Conservation (phyloP, 1,140 invertebrate species). For the Drosophila fuyamai region DNA sequence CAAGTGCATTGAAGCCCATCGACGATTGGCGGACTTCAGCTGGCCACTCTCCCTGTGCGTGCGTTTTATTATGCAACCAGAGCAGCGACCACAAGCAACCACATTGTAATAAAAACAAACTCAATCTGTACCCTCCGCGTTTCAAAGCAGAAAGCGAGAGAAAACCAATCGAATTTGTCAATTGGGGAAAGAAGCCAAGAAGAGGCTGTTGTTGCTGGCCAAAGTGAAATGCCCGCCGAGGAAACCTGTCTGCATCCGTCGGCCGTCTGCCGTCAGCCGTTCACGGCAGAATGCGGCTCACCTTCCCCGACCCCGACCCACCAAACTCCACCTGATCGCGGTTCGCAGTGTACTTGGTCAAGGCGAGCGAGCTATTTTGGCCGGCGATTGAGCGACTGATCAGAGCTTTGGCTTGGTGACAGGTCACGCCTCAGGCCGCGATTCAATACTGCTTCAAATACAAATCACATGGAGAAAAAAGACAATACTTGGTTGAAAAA, state of each 20-base stretch:
- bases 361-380: constrained; percentile 50
- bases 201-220: constrained; percentile 4
- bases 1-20: constrained; percentile 39
- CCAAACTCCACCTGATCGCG: background rate
- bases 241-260: constrained; percentile 25
- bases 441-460: background rate
- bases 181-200: constrained; percentile 20
- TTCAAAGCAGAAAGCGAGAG: constrained; percentile 25
- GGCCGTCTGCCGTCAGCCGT: background rate
- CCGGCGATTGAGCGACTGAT: background rate
- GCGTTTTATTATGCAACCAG: constrained; percentile 57
- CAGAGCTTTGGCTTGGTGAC: constrained; percentile 18
- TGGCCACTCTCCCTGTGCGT: constrained; percentile 10
- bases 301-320: constrained; percentile 12
- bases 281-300: constrained; percentile 32
- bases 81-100: constrained; percentile 19
- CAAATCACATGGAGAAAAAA: too few relatives aligned
- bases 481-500: too few relatives aligned
- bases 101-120: constrained; percentile 62
- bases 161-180: constrained; percentile 41
- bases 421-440: constrained; percentile 31
- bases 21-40: constrained; percentile 11
- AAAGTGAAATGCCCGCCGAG: constrained; percentile 38
- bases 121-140: constrained; percentile 17
- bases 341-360: constrained; percentile 65